phyloP scores from a whole-genome alignment of 2,888 invertebrate genomes.

The Scaptodrosophila latifasciaeformis region DNA sequence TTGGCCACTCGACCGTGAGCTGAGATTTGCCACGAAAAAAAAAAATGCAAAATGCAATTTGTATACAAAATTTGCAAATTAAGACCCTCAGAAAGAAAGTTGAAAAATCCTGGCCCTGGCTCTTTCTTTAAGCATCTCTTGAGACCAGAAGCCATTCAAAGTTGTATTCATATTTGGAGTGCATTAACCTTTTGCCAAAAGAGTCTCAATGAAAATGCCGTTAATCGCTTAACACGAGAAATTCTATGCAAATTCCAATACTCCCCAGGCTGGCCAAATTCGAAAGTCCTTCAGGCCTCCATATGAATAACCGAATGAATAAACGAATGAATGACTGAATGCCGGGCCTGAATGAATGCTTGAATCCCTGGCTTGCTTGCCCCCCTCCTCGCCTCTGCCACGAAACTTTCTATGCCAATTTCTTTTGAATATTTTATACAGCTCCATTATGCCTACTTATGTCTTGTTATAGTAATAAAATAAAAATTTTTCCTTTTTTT shows the following conservation, averaged over 20 bases:
- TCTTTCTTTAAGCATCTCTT: neutral
- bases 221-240: conserved; percentile 58
- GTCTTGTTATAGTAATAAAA: conserved; percentile 72
- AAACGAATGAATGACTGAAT: conserved; percentile 17
- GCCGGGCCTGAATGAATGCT: too few relatives aligned
- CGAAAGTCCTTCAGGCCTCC: conserved; percentile 16
- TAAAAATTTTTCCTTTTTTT: too few relatives aligned
- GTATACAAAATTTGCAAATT: conserved; percentile 42
- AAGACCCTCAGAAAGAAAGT: conserved; percentile 6
- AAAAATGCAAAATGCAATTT: neutral
- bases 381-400: neutral
- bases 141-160: conserved; percentile 28
- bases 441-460: conserved; percentile 72
- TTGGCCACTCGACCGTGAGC: conserved; percentile 14
- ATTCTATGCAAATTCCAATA: conserved; percentile 20
- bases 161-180: conserved; percentile 37
- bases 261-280: neutral
- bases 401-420: conserved; percentile 61
- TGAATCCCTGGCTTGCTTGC: too few relatives aligned
- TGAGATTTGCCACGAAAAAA: neutral
- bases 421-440: conserved; percentile 70
- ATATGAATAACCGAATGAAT: too few relatives aligned
- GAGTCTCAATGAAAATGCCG: conserved; percentile 35
- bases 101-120: neutral
- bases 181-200: conserved; percentile 53